phyloP scores from a whole-genome alignment of 1,140 invertebrate genomes.

The Orchesella cincta region DNA sequence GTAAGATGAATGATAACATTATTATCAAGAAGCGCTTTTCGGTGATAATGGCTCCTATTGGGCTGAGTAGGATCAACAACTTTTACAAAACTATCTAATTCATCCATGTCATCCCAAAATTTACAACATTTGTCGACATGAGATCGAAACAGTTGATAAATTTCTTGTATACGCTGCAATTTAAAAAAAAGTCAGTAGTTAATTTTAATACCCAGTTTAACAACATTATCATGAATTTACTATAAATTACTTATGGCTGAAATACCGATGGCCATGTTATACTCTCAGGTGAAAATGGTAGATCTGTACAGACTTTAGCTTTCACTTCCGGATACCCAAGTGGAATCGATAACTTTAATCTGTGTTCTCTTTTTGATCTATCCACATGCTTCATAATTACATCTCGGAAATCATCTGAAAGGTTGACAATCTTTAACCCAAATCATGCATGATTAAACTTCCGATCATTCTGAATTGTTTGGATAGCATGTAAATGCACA shows the following conservation, averaged over 20 bases:
- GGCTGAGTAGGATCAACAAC: slow-evolving; percentile 41
- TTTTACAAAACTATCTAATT: slow-evolving; percentile 27
- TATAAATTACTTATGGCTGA: background rate
- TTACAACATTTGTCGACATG: slow-evolving; percentile 15
- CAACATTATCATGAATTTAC: slow-evolving; percentile 1
- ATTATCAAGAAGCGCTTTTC: slow-evolving; percentile 35
- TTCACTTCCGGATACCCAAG: slow-evolving; percentile 26
- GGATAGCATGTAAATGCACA: no score
- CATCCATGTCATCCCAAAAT: slow-evolving; percentile 44
- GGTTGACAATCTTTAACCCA: background rate
- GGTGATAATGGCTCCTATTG: slow-evolving; percentile 30
- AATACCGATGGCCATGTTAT: slow-evolving; percentile 38
- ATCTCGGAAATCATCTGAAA: slow-evolving; percentile 28
- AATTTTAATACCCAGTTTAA: background rate
- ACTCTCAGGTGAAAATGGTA: slow-evolving; percentile 15
- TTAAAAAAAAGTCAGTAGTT: background rate
- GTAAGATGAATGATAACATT: slow-evolving; percentile 31
- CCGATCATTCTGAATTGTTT: no score
- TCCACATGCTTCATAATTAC: slow-evolving; percentile 29
- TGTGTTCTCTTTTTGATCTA: slow-evolving; percentile 30
- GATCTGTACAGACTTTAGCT: slow-evolving; percentile 28
- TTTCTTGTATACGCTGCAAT: slow-evolving; percentile 32
- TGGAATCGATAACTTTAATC: slow-evolving; percentile 31
- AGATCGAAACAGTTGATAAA: slow-evolving; percentile 16
- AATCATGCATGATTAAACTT: background rate